Percentiles rank a stretch among this genome's conserved stretches.
Conservation (phyloP, 2,888 invertebrate genomes). For the Lasioglossum lativentre region DNA sequence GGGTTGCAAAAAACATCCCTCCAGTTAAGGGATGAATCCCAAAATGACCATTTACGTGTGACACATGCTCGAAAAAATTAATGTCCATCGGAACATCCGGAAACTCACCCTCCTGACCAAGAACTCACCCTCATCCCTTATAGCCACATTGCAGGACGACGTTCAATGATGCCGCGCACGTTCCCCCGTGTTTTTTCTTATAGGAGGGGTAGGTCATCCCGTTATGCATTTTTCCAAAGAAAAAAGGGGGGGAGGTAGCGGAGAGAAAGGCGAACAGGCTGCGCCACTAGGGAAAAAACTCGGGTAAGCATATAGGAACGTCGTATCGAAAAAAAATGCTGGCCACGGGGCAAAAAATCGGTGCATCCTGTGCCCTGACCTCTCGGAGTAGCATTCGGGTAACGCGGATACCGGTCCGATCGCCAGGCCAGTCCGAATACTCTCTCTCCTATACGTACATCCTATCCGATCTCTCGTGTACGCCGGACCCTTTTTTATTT, state of each 20-base stretch:
- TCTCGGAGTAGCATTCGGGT: conserved; percentile 41
- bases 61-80: neutral
- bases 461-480: conserved; percentile 57
- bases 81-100: neutral
- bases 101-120: neutral
- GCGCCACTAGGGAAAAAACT: conserved; percentile 14
- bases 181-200: conserved; percentile 55
- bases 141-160: conserved; percentile 20
- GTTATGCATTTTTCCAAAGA: conserved; percentile 72
- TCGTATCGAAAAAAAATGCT: neutral
- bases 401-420: conserved; percentile 55
- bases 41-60: neutral
- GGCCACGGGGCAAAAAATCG: conserved; percentile 66
- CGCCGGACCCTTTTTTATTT: conserved; percentile 30
- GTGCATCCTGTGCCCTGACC: conserved; percentile 74
- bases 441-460: conserved; percentile 48
- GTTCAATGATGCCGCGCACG: conserved; percentile 71
- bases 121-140: neutral
- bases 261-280: conserved; percentile 12
- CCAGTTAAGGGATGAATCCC: neutral
- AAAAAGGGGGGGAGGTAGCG: conserved; percentile 2
- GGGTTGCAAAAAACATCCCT: neutral
- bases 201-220: conserved; percentile 58
- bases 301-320: conserved; percentile 11
- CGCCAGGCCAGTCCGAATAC: conserved; percentile 54